These are phyloP conservation scores for Boleophthalmus pectinirostris DNA, from an alignment of 2,113 vertebrate genomes.

Conservation along the genomic window DNA sequence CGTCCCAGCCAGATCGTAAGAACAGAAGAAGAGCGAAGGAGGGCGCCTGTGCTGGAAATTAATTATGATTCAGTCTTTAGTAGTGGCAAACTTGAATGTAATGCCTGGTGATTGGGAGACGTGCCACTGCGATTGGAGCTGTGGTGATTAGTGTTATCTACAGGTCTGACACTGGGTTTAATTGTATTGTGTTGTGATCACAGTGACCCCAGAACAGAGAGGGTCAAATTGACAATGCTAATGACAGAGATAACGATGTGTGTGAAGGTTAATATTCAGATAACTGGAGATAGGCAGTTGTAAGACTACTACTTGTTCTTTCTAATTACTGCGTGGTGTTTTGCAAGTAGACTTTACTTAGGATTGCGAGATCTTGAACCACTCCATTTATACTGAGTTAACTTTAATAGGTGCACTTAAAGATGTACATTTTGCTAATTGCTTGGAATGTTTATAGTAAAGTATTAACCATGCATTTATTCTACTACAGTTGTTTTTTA, in stretches of 20 bases:
- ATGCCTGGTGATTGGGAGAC: background rate
- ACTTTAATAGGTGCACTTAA: too few relatives aligned
- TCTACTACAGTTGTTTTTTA: too few relatives aligned
- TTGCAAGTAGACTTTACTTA: background rate
- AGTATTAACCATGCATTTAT: too few relatives aligned
- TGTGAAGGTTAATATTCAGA: background rate
- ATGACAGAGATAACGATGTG: background rate
- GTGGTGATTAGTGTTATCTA: background rate
- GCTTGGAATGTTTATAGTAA: too few relatives aligned
- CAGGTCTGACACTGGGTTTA: slow-evolving; percentile 5
- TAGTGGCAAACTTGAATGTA: slow-evolving; percentile 5
- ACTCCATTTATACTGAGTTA: too few relatives aligned
- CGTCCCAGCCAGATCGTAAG: slow-evolving; percentile 1
- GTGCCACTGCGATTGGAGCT: background rate
- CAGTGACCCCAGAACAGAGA: slow-evolving; percentile 1
- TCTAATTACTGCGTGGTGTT: background rate
- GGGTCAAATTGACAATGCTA: background rate
- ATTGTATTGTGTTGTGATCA: background rate
- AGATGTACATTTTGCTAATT: too few relatives aligned
- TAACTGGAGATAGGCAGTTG: background rate
- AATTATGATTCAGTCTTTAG: slow-evolving; percentile 10
- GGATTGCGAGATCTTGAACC: too few relatives aligned
- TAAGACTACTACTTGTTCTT: background rate
- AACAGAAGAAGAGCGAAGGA: background rate
- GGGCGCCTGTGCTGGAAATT: slow-evolving; percentile 9